These are phyloP conservation scores for Dendrocopos noguchii DNA, from an alignment of 2,113 vertebrate genomes.

Conservation along the genomic window DNA sequence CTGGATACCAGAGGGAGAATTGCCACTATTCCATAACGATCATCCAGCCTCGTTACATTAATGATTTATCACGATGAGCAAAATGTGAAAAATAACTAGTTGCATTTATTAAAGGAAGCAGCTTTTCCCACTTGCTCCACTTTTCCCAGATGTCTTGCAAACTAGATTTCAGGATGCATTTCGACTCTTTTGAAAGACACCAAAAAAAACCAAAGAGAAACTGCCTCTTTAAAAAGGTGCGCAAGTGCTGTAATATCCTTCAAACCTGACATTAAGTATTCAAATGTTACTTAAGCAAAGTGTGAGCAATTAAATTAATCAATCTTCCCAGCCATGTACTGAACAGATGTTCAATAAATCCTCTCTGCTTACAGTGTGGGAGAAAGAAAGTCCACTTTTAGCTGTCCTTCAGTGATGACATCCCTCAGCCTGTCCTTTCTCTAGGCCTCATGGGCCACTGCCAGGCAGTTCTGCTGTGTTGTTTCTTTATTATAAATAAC, in stretches of 20 bases:
- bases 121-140: constrained; percentile 59
- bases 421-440: constrained; percentile 81
- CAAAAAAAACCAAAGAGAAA: background rate
- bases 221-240: constrained; percentile 69
- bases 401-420: constrained; percentile 95
- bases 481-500: constrained; percentile 99
- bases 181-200: background rate
- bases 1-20: constrained; percentile 66
- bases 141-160: constrained; percentile 28
- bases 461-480: constrained; percentile 90
- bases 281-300: constrained; percentile 95
- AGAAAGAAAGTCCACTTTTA: constrained; percentile 88
- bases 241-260: constrained; percentile 82
- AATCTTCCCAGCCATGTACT: constrained; percentile 92
- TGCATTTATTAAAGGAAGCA: constrained; percentile 69
- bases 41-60: constrained; percentile 49
- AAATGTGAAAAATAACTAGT: constrained; percentile 66
- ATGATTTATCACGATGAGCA: constrained; percentile 56
- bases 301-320: constrained; percentile 98
- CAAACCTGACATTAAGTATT: constrained; percentile 95
- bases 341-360: constrained; percentile 97
- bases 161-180: constrained; percentile 36
- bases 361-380: constrained; percentile 81
- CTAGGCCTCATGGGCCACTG: constrained; percentile 85
- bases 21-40: constrained; percentile 31